Conservation (phyloP, 1,140 invertebrate genomes). For the Propsilocerus akamusi region DNA sequence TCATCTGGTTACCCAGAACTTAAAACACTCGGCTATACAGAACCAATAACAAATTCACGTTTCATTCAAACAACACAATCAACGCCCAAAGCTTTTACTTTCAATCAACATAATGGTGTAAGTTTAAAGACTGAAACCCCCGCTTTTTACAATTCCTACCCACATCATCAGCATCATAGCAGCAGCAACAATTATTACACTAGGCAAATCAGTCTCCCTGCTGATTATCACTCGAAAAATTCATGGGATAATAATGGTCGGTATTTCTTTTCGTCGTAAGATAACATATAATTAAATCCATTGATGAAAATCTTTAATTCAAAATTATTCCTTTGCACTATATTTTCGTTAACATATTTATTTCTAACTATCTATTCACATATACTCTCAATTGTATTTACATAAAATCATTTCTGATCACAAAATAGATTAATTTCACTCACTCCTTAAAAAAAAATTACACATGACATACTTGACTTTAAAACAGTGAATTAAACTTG, state of each 20-base stretch:
- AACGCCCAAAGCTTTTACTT: conserved; percentile 19
- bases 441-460: too few species aligned
- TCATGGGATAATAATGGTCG: background rate
- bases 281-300: too few species aligned
- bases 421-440: too few species aligned
- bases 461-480: too few species aligned
- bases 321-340: too few species aligned
- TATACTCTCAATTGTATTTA: too few species aligned
- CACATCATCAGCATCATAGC: conserved; percentile 9
- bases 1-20: background rate
- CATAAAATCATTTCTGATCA: too few species aligned
- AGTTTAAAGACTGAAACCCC: conserved; percentile 20
- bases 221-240: background rate
- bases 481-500: too few species aligned
- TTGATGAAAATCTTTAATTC: too few species aligned
- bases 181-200: background rate
- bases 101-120: conserved; percentile 22
- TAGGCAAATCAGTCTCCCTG: background rate
- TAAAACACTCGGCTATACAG: background rate
- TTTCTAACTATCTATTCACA: too few species aligned
- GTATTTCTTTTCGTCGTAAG: too few species aligned
- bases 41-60: background rate
- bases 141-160: conserved; percentile 16
- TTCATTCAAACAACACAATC: background rate
- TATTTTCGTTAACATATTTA: too few species aligned